phyloP scores from a whole-genome alignment of 2,113 vertebrate species.

The mouse (Mus musculus) region GRCm39 chr9:88090501-88091000 shows the following conservation, averaged over 20 bases:
- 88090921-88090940: background rate
- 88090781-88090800: background rate
- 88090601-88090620: background rate
- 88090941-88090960: background rate
- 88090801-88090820: background rate
- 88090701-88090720: background rate
- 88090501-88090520: background rate
- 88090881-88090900: constrained; percentile 46
- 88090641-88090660: background rate
- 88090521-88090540: background rate
- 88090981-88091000: background rate
- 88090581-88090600: background rate
- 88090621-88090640: background rate
- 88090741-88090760: background rate
- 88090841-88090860: background rate
- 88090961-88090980: background rate
- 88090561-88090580: background rate
- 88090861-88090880: background rate
- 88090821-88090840: background rate
- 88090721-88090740: background rate
- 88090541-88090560: background rate
- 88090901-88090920: background rate
- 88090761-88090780: constrained; percentile 28
- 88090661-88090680: background rate
- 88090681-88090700: background rate